Conservation (phyloP, 2,113 vertebrate species). For the Microcebus tavaratra region DNA sequence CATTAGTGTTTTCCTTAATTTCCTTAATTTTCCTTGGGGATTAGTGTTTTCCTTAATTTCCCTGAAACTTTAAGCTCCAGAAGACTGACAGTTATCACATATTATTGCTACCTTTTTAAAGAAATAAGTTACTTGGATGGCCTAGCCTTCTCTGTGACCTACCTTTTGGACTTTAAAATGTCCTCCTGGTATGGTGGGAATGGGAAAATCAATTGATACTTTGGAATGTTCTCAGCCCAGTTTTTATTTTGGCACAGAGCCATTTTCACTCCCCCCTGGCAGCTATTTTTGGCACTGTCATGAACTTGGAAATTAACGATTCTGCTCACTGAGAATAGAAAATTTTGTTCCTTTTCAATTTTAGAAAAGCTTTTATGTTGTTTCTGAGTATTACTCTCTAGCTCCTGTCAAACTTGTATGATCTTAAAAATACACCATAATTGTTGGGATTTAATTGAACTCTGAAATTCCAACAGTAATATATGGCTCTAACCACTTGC, state of each 20-base stretch:
- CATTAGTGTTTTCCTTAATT: slow-evolving; percentile 33
- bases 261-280: slow-evolving; percentile 44
- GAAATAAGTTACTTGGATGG: background rate
- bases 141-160: background rate
- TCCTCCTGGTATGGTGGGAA: background rate
- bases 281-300: slow-evolving; percentile 68
- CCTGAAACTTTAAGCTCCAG: slow-evolving; percentile 19
- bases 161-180: slow-evolving; percentile 45
- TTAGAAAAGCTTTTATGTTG: slow-evolving; percentile 64
- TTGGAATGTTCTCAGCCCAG: slow-evolving; percentile 60
- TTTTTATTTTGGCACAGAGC: slow-evolving; percentile 63
- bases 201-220: slow-evolving; percentile 32
- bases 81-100: background rate
- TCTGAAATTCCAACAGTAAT: slow-evolving; percentile 26
- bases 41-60: slow-evolving; percentile 39
- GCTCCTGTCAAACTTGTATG: background rate
- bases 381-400: slow-evolving; percentile 30
- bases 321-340: slow-evolving; percentile 60
- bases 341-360: slow-evolving; percentile 61
- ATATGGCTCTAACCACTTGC: background rate
- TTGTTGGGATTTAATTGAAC: slow-evolving; percentile 46
- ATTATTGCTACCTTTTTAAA: background rate
- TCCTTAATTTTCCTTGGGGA: background rate
- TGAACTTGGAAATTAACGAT: slow-evolving; percentile 73
- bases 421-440: slow-evolving; percentile 8